These are phyloP conservation scores for Cavia aperea DNA, from an alignment of 2,113 vertebrate species.

Conservation along the genomic window DNA sequence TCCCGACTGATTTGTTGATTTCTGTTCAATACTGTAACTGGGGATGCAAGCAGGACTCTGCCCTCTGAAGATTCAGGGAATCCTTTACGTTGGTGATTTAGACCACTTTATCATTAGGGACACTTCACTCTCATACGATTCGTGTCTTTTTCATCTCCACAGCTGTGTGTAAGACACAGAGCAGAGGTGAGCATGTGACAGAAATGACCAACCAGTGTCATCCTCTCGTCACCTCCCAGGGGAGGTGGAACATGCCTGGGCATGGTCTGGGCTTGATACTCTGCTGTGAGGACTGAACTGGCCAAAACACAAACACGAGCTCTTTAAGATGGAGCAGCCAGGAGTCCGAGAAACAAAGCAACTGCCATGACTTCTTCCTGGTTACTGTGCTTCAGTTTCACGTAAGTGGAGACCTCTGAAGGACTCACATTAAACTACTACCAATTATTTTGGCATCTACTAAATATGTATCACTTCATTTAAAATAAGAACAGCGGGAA, in stretches of 20 bases:
- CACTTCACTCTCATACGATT: background rate
- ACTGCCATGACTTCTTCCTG: background rate
- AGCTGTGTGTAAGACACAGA: background rate
- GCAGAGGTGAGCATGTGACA: background rate
- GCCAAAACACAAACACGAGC: background rate
- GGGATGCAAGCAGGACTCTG: background rate
- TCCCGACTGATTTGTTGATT: slow-evolving; percentile 11
- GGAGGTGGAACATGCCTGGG: background rate
- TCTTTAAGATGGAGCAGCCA: background rate
- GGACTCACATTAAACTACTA: background rate
- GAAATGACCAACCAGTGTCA: background rate
- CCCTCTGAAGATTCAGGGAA: background rate
- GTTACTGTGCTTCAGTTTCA: background rate
- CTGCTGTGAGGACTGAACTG: background rate
- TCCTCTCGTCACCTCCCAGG: background rate
- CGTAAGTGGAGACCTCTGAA: background rate
- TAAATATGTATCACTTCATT: background rate
- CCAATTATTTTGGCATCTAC: background rate
- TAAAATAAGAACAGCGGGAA: slow-evolving; percentile 30
- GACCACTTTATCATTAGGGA: background rate
- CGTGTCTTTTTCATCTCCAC: background rate
- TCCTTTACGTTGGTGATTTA: background rate
- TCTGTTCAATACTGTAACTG: background rate
- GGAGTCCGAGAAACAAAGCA: background rate
- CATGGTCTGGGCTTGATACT: background rate